Base-by-base conservation (phyloP, 1,140 invertebrate species). In the Dreissena polymorpha region DNA sequence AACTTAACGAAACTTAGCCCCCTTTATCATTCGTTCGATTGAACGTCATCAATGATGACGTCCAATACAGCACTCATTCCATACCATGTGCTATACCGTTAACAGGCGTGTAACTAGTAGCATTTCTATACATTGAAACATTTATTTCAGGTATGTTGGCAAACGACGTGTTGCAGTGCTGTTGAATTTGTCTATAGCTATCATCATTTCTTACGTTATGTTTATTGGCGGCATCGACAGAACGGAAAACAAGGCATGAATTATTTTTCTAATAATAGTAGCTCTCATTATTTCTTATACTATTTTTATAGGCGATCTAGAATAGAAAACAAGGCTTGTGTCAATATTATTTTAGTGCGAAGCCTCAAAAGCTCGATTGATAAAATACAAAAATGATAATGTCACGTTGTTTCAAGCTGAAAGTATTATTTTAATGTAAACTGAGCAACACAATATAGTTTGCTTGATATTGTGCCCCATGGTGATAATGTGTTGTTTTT, bases 301-400 rank as follows among this genome's bases (percentile, higher is more conserved):
- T n/a, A 50, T 88, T 13, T 89, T 88, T 70, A 49, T 89, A 16
- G 84, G 64, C 67, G 88, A 87, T 27, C 76, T 87, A 3, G 83
- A 60, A 86, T 84, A n/a, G 86, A 88, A 18, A 75, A 65, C 67
- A 72, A 84, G 75, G 88, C 86, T 23, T 25, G 65, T 86, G 50
- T 53, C 27, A 57, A n/a, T 63, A 63, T 39, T 39, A 39, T 39
- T 39, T 39, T 39, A 39, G 39, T 39, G 39, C 8, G 39, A 39
- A 39, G 39, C 23, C 23, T 5, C 13, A 23, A 18, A 18, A 49
- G 18, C 25, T 39, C 14, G 27, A 25, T 23, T 39, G 13, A 39
- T 27, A 39, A 67, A 55, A 57, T 23, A 23, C n/a, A 23, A 50
- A n/a, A 5, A 18, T 21, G 18, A 63, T 21, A n/a, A 63, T 25